Conservation (phyloP, 2,797 vertebrate genomes). For the Synanceia verrucosa region DNA sequence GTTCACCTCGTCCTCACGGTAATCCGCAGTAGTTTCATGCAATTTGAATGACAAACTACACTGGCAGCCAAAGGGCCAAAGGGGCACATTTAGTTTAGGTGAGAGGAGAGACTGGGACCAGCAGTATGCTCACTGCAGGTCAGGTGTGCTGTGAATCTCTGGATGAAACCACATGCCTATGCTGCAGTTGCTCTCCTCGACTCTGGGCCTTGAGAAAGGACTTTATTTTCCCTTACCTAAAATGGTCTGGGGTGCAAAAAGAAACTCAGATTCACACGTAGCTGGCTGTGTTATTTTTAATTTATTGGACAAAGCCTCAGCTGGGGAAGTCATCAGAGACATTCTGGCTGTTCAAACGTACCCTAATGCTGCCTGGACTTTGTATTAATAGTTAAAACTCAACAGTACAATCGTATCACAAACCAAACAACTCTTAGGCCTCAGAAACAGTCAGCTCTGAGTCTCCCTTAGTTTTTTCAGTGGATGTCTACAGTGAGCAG, state of each 20-base stretch:
- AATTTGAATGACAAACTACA: constrained; percentile 73
- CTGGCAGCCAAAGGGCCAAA: constrained; percentile 50
- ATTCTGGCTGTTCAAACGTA: constrained; percentile 43
- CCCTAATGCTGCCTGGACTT: constrained; percentile 52
- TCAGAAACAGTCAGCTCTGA: constrained; percentile 37
- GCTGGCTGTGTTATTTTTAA: constrained; percentile 74
- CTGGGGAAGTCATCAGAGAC: constrained; percentile 67
- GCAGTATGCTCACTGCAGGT: constrained; percentile 26
- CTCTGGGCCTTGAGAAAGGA: constrained; percentile 50
- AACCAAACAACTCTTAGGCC: constrained; percentile 64
- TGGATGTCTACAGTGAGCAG: constrained; percentile 40
- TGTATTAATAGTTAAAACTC: constrained; percentile 75
- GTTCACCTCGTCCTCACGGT: constrained; percentile 49
- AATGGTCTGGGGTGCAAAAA: constrained; percentile 66
- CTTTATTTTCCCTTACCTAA: constrained; percentile 70
- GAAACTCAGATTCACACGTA: constrained; percentile 59
- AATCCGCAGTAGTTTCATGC: constrained; percentile 68
- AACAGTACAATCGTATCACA: constrained; percentile 66
- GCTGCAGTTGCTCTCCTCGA: constrained; percentile 42
- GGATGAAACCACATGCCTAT: constrained; percentile 46
- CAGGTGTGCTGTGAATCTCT: constrained; percentile 53
- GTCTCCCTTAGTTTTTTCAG: constrained; percentile 25
- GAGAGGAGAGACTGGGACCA: constrained; percentile 35
- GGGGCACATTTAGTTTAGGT: constrained; percentile 18
- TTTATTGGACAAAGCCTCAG: constrained; percentile 75